Evolutionary conservation across 2,113 vertebrate species (phyloP).

Genomic region (Scomber colias): DNA sequence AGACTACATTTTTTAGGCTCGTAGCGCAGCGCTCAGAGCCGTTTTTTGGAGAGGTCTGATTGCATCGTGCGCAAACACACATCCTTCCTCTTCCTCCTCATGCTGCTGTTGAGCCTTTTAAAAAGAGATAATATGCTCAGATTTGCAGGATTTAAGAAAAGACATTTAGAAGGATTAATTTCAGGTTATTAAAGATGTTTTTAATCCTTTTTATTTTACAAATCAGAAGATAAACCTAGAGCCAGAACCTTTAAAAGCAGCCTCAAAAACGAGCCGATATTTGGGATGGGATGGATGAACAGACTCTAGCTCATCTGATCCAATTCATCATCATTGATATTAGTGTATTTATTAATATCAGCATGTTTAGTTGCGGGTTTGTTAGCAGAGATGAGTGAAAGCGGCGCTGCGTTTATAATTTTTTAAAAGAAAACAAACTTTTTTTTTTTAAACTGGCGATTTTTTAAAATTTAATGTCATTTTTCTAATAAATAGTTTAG

Average conservation of each 20-base stretch:
- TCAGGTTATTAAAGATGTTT: not conserved
- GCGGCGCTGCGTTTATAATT: too few species aligned
- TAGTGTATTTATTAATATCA: not conserved
- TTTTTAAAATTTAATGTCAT: rapidly evolving
- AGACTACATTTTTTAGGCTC: not conserved
- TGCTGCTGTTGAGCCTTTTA: not conserved
- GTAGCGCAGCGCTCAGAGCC: not conserved
- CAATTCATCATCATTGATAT: not conserved
- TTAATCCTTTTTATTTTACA: not conserved
- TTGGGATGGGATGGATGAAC: too few species aligned
- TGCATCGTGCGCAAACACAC: conserved; percentile 18
- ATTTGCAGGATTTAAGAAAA: not conserved
- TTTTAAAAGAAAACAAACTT: not conserved
- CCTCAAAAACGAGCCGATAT: not conserved
- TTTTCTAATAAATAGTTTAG: not conserved
- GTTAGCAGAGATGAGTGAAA: not conserved
- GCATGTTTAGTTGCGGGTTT: not conserved
- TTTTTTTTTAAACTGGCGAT: not conserved
- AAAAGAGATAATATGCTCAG: not conserved
- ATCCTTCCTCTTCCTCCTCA: not conserved
- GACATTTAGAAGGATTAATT: not conserved
- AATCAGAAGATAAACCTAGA: not conserved
- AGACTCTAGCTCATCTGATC: not conserved
- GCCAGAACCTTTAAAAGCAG: not conserved
- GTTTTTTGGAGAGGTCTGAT: conserved; percentile 6